Conservation (phyloP, 1,140 invertebrate species). For the Drosophila takahashii region DNA sequence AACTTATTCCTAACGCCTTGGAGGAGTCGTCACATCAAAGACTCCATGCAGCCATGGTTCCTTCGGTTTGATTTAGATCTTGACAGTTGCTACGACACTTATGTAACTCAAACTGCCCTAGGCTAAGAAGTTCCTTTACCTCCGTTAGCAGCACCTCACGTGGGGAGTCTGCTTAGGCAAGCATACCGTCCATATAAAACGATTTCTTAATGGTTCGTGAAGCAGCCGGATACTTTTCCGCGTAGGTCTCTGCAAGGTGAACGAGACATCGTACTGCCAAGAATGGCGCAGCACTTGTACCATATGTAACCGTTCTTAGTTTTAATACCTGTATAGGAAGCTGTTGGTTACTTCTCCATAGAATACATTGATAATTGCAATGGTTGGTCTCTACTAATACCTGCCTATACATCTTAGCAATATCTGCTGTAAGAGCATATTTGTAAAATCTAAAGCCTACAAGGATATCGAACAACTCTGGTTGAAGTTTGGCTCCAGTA, state of each 20-base stretch:
- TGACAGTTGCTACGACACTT: background rate
- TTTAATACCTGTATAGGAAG: background rate
- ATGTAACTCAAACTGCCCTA: background rate
- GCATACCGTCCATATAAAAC: conserved; percentile 4
- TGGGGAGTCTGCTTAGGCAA: background rate
- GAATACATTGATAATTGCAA: background rate
- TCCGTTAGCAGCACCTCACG: background rate
- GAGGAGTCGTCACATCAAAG: background rate
- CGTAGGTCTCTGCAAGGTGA: background rate
- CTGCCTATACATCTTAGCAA: conserved; percentile 7
- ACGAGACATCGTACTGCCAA: conserved; percentile 7
- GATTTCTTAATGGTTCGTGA: background rate
- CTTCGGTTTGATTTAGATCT: background rate
- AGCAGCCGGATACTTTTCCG: background rate
- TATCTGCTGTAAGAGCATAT: conserved; percentile 6
- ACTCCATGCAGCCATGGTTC: background rate
- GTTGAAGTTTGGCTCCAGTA: conserved; percentile 1
- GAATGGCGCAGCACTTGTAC: background rate
- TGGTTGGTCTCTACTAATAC: background rate
- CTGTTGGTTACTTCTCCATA: background rate
- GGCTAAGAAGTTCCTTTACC: background rate
- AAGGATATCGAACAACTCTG: background rate
- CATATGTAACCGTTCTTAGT: conserved; percentile 4
- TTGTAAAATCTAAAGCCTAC: conserved; percentile 4
- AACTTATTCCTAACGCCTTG: conserved; percentile 2